These are phyloP conservation scores for Euspilapteryx auroguttella DNA, from an alignment of 2,888 invertebrate species.

Conservation along the genomic window DNA sequence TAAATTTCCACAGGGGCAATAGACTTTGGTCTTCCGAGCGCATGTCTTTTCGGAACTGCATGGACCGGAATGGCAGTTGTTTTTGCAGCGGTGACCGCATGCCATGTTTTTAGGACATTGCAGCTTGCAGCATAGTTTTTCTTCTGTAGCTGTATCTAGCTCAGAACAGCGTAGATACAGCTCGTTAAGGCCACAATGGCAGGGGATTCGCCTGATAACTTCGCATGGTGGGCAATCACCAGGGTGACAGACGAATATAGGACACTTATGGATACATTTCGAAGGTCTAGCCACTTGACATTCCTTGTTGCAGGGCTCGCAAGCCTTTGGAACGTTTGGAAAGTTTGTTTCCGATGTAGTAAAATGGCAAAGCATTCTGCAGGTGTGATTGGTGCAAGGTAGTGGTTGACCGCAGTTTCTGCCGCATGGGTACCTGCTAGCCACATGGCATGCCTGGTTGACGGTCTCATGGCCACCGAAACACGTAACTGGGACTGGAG, in stretches of 20 bases:
- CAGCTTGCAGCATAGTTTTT: slow-evolving; percentile 71
- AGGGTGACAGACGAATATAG: slow-evolving; percentile 68
- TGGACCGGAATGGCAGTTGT: slow-evolving; percentile 71
- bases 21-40: slow-evolving; percentile 76
- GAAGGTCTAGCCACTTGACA: slow-evolving; percentile 67
- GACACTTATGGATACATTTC: slow-evolving; percentile 77
- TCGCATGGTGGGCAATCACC: slow-evolving; percentile 77
- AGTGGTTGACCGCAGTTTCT: slow-evolving; percentile 73
- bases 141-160: slow-evolving; percentile 55
- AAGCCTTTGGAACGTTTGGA: slow-evolving; percentile 47
- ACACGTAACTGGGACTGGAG: slow-evolving; percentile 71
- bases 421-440: slow-evolving; percentile 76
- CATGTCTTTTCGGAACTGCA: slow-evolving; percentile 72
- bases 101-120: slow-evolving; percentile 84
- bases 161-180: slow-evolving; percentile 75
- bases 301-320: slow-evolving; percentile 41
- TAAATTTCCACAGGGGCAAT: slow-evolving; percentile 76
- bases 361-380: slow-evolving; percentile 72
- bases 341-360: slow-evolving; percentile 19
- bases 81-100: slow-evolving; percentile 83
- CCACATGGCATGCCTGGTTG: slow-evolving; percentile 70
- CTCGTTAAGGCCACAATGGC: slow-evolving; percentile 82
- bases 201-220: slow-evolving; percentile 67
- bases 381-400: slow-evolving; percentile 78
- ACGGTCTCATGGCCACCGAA: slow-evolving; percentile 72